These are phyloP conservation scores for Nasonia longicornis DNA, from an alignment of 1,140 invertebrate species.

Conservation along the genomic window DNA sequence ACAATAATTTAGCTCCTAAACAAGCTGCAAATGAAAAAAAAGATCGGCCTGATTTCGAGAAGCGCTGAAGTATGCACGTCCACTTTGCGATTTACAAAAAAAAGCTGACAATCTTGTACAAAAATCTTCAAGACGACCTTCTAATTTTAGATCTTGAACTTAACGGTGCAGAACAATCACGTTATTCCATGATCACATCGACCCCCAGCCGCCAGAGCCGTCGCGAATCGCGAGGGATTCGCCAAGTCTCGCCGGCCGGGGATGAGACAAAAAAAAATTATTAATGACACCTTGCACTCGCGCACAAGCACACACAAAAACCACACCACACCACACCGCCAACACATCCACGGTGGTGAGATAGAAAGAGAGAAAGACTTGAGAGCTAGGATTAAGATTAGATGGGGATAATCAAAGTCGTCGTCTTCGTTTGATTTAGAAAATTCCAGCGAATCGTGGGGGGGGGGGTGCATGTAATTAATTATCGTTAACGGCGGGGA, in stretches of 20 bases:
- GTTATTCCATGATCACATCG: constrained; percentile 52
- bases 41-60: not conserved
- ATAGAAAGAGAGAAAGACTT: constrained; percentile 39
- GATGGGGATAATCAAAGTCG: constrained; percentile 49
- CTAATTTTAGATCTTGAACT: not conserved
- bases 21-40: constrained; percentile 14
- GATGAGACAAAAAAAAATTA: constrained; percentile 33
- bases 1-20: not conserved
- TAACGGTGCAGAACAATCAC: constrained; percentile 51
- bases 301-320: constrained; percentile 50
- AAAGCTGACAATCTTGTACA: constrained; percentile 4
- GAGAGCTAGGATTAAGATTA: constrained; percentile 64
- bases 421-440: constrained; percentile 32
- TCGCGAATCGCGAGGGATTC: not conserved
- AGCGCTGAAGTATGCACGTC: not conserved
- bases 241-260: not conserved
- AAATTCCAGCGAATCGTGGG: constrained; percentile 51
- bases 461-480: not conserved
- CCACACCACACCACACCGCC: constrained; percentile 70
- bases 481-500: constrained; percentile 33
- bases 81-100: not conserved
- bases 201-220: not conserved
- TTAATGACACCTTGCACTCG: constrained; percentile 50
- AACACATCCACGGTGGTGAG: constrained; percentile 70
- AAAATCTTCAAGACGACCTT: constrained; percentile 5